Conservation (phyloP, 2,888 invertebrate genomes). For the Erannis defoliaria region DNA sequence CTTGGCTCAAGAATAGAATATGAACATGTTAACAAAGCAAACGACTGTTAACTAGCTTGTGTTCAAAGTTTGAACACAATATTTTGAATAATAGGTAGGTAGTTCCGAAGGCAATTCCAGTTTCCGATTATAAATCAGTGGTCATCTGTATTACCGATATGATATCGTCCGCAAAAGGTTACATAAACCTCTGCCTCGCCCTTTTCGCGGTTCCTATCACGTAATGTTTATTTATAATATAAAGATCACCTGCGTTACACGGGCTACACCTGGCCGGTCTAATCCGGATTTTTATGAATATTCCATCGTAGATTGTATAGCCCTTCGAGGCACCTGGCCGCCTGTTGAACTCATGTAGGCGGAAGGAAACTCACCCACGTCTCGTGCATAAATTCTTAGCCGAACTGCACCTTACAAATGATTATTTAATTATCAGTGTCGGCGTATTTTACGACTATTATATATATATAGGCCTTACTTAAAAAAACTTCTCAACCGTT, state of each 20-base stretch:
- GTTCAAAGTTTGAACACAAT: not conserved
- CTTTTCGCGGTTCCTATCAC: constrained; percentile 14
- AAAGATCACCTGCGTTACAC: constrained; percentile 22
- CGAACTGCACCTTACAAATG: constrained; percentile 18
- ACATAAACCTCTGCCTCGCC: constrained; percentile 5
- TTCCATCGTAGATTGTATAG: constrained; percentile 1
- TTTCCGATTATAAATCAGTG: not conserved
- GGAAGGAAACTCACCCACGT: constrained; percentile 44
- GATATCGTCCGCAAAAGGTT: not conserved
- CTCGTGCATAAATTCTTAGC: constrained; percentile 29
- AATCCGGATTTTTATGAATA: constrained; percentile 21
- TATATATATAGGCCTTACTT: no score
- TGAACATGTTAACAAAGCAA: constrained; percentile 6
- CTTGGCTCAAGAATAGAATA: constrained; percentile 9
- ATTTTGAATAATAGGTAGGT: not conserved
- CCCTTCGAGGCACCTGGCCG: constrained; percentile 10
- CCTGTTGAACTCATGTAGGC: constrained; percentile 27
- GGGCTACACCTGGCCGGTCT: constrained; percentile 8
- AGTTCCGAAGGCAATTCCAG: not conserved
- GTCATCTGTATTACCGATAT: not conserved
- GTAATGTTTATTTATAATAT: constrained; percentile 17
- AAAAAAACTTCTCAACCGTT: no score
- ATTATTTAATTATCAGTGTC: no score
- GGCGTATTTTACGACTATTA: no score
- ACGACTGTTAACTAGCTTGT: not conserved